Evolutionary conservation across 2,888 invertebrate genomes (phyloP).

Genomic region (Sminthurides aquaticus): DNA sequence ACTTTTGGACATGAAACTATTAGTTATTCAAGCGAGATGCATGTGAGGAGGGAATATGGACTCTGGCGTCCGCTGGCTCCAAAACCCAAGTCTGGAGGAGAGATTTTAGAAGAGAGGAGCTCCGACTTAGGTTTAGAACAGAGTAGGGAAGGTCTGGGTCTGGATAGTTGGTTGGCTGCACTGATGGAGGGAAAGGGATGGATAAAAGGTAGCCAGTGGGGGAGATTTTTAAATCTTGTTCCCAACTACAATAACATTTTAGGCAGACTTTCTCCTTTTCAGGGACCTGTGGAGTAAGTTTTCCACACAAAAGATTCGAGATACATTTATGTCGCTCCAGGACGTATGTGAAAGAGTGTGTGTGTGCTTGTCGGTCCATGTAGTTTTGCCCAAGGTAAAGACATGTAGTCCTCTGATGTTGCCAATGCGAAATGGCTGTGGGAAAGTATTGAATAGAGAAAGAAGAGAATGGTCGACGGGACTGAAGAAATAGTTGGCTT

Average conservation of each 20-base stretch:
- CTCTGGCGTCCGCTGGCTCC: background rate
- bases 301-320: background rate
- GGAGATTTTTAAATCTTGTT: background rate
- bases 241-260: background rate
- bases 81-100: background rate
- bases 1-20: background rate
- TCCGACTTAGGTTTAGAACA: too few relatives aligned
- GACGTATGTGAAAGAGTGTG: slow-evolving; percentile 6
- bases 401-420: too few relatives aligned
- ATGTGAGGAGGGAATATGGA: background rate
- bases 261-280: background rate
- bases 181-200: too few relatives aligned
- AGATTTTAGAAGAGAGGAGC: too few relatives aligned
- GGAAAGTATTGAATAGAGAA: too few relatives aligned
- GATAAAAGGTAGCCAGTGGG: background rate
- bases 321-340: slow-evolving; percentile 2
- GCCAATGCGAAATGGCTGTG: too few relatives aligned
- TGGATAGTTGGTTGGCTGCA: too few relatives aligned
- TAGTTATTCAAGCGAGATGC: background rate
- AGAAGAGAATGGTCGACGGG: background rate
- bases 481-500: background rate
- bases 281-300: too few relatives aligned
- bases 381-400: too few relatives aligned
- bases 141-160: too few relatives aligned
- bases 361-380: too few relatives aligned